Evolutionary conservation across 2,888 invertebrate genomes (phyloP), one percentile per base, ranked within the genome.

Genomic region (Calliphora vomitoria): DNA sequence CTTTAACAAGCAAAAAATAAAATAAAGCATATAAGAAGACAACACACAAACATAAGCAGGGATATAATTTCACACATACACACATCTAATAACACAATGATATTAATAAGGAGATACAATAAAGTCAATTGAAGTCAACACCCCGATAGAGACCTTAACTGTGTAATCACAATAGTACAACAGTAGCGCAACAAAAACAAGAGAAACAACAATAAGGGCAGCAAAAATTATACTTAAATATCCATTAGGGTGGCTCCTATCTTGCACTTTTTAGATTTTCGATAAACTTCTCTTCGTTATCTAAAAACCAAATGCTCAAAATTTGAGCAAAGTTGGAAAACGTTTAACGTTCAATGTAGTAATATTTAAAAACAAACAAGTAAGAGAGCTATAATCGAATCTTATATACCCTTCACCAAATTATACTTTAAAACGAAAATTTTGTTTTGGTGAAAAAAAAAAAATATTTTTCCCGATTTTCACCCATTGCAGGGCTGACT

Each of bases 51-150:
- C 66, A 35, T 25, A 25, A 41, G 62, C 31, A 62, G 10, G 8
- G n/a, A 53, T 58, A 31, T 25, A 58, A 74, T 60, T 44, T 44
- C 8, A 44, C 25, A 69, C 15, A 50, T 3, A 15, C 4, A 47
- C 58, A 31, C 53, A 35, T 41, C 15, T 15, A 55, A 53, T 5
- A n/a, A 55, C 13, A 38, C 53, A 76, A 3, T 18, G 13, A 80
- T 4, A 15, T 47, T 25, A 38, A 18, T 35, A 20, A 10, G 2
- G 1, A 20, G 41, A 47, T 74, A 79, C 58, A 74, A 64, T 64
- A 82, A 87, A 85, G 84, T 87, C 84, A 87, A 87, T 84, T 87
- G 82, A 85, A 85, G 87, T 85, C 87, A 87, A 87, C 85, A 87
- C 82, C 74, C 85, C 82, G 69, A 85, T 78, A 62, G 41, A 85